Evolutionary conservation across 2,797 vertebrate genomes (phyloP), one percentile per base, ranked within the genome.

Genomic region (Prunella strophiata): DNA sequence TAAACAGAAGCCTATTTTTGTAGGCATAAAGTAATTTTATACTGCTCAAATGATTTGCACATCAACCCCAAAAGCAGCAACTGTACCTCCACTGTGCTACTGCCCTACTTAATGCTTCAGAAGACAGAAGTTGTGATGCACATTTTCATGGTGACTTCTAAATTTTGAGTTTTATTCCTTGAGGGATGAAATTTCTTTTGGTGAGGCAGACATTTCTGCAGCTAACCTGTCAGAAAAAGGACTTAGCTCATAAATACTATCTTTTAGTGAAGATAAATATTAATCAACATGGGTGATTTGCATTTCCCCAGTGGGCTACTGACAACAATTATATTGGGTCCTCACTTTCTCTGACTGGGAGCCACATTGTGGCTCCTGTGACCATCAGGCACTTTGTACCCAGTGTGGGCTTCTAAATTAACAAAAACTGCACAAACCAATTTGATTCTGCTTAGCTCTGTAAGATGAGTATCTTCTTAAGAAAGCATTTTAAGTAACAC

Each of bases 1-100:
- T 89, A 91, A 93, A 65, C 45, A 94, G 68, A 86, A 75, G 38
- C 30, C 36, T 92, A 72, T 90, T 95, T 95, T 80, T 75, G 61
- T 76, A 85, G 50, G 25, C 45, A 82, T 85, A 77, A 89, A 85
- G 47, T 78, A 0, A 91, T 77, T 94, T 94, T 40, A 73, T 81
- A 42, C 23, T 43, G 63, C 72, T 85, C 25, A 84, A 87, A 83
- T 52, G 43, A 85, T 93, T 94, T 95, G 55, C 62, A 71, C 34
- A 70, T 91, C 43, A 90, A 74, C 18, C 25, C 30, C 48, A 77
- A 61, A 36, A 93, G 38, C 38, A 92, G 45, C n/a, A 54, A 48
- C 36, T 62, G 55, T 55, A 54, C 20, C 48, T 89, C 74, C 51
- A n/a, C 29, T 94, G 83, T 90, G 67, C 65, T 71, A 84, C 72